Conservation (phyloP, 2,797 vertebrate species). For the Platyrinchus mystaceus region DNA sequence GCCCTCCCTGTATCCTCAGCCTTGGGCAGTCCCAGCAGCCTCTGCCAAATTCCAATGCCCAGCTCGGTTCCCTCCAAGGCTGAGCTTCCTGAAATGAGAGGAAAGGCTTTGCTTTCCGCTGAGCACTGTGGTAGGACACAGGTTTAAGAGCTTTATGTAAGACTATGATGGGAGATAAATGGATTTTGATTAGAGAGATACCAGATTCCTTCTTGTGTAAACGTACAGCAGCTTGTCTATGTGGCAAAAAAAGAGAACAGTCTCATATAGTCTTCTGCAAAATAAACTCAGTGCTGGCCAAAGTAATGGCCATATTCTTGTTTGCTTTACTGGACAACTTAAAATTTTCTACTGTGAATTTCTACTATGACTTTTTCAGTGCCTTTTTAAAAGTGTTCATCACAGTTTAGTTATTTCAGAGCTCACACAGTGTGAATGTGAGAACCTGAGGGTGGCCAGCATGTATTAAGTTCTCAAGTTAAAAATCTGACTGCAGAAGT, state of each 20-base stretch:
- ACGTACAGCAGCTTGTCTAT: not conserved
- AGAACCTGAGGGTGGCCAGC: not conserved
- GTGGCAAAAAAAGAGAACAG: not conserved
- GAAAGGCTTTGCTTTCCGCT: not conserved
- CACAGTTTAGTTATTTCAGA: not conserved
- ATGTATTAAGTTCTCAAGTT: not conserved
- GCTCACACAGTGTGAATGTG: not conserved
- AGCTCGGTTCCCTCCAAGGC: not conserved
- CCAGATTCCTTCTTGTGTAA: not conserved
- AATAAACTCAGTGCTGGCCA: not conserved
- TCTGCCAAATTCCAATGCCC: accelerated
- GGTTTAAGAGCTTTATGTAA: not conserved
- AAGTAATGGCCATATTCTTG: not conserved
- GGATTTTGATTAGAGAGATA: not conserved
- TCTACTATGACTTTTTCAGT: not conserved
- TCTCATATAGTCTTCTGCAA: not conserved
- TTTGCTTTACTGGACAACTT: not conserved
- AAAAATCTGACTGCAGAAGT: not conserved
- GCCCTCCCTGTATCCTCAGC: not conserved
- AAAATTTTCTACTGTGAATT: not conserved
- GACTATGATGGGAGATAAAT: not conserved
- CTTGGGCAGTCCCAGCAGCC: not conserved
- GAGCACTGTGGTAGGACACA: not conserved
- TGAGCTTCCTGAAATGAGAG: not conserved
- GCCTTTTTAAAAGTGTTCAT: not conserved